These are phyloP conservation scores for Indri indri DNA, from an alignment of 2,113 vertebrate genomes.

Conservation along the genomic window DNA sequence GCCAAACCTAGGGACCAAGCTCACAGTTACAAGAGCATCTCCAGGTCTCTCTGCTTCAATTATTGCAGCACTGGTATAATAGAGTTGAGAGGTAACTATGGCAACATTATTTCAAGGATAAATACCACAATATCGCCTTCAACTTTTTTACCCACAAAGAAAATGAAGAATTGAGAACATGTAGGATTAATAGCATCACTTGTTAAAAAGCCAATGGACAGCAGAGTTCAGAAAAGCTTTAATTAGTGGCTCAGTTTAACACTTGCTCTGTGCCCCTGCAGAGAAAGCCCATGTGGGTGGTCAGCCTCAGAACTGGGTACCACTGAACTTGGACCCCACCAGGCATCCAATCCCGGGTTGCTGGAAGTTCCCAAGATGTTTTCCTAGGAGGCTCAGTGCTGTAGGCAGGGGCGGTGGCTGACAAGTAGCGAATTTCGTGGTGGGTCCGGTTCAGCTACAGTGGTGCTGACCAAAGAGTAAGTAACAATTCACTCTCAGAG, in stretches of 20 bases:
- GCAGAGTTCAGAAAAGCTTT: constrained; percentile 49
- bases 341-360: background rate
- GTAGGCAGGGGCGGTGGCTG: background rate
- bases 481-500: background rate
- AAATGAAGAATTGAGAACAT: constrained; percentile 59
- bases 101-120: constrained; percentile 82
- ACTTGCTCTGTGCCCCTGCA: background rate
- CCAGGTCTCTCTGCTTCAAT: constrained; percentile 54
- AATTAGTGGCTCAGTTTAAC: constrained; percentile 31
- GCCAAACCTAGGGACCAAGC: constrained; percentile 40
- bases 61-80: constrained; percentile 69
- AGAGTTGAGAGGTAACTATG: constrained; percentile 83
- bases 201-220: constrained; percentile 73
- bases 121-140: constrained; percentile 76
- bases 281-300: background rate
- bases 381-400: background rate
- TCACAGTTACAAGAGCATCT: constrained; percentile 62
- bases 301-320: background rate
- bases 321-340: background rate
- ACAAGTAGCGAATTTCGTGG: background rate
- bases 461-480: background rate
- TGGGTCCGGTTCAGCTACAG: background rate
- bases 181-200: constrained; percentile 79
- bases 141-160: constrained; percentile 65
- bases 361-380: background rate